Base-by-base conservation (phyloP, 2,888 invertebrate species). In the Tryphoninae sp. region DNA sequence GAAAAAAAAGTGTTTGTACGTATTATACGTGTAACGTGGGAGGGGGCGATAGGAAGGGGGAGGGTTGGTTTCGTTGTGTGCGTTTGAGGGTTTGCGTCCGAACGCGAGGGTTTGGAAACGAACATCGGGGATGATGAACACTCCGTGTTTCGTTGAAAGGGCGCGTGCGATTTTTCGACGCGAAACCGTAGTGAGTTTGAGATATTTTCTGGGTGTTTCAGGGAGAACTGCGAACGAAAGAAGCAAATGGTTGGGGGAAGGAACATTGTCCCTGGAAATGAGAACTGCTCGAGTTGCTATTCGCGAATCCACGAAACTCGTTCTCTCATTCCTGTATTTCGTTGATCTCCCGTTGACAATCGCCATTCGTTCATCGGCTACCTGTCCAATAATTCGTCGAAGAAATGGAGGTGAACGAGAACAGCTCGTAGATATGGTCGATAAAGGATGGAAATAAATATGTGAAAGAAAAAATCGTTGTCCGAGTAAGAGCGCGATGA, bases 51-150 rank as follows among this genome's bases (percentile, higher is more conserved):
- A 26, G 0, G 26, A 4, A 26, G 4, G 33, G 33, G 33, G 33
- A 6, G 6, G 33, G 33, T 33, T 1, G 33, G 33, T 33, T 33
- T 33, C 33, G 7, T 33, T 6, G 6, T 33, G 33, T 7, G 4
- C 26, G 33, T 33, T 33, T 33, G 6, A 33, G 33, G 33, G 1
- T 6, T 33, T 33, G 33, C 1, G 33, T 33, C 33, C 33, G 33
- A 33, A 33, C 33, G 33, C 33, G 33, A 33, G 33, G 3, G 33
- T 33, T 33, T 33, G 33, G 33, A 7, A 33, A 33, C 33, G 33
- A 33, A 6, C 6, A 33, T 33, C 33, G 33, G 33, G 33, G 62
- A 73, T 85, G 84, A 87, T 86, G 84, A 87, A 87, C 84, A 83
- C 83, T 6, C 33, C 4, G 33, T 33, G 33, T 33, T 33, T 75